A percentile compares a stretch with the other conserved stretches of the same genome.
phyloP scores from a whole-genome alignment of 1,140 invertebrate genomes.

The Elysia chlorotica region DNA sequence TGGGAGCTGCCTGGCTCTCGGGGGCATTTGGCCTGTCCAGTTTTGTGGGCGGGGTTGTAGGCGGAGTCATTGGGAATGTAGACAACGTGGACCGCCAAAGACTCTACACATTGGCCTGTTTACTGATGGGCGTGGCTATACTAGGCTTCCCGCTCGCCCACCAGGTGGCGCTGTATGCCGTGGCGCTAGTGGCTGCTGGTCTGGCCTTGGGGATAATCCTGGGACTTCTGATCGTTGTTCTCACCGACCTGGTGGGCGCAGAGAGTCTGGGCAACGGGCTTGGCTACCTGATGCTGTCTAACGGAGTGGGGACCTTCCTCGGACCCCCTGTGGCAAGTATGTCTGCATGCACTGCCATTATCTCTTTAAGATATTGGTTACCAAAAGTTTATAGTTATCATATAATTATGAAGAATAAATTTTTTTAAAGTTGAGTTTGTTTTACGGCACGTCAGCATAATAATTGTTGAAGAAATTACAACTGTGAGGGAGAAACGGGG shows the following conservation, averaged over 20 bases:
- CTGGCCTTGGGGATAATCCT: slow-evolving; percentile 45
- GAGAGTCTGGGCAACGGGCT: slow-evolving; percentile 41
- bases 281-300: slow-evolving; percentile 51
- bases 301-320: slow-evolving; percentile 47
- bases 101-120: slow-evolving; percentile 37
- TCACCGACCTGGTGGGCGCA: slow-evolving; percentile 43
- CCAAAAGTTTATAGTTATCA: no score
- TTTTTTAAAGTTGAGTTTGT: no score
- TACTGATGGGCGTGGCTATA: slow-evolving; percentile 31
- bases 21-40: slow-evolving; percentile 37
- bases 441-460: no score
- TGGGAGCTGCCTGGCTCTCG: slow-evolving; percentile 34
- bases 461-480: no score
- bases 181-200: slow-evolving; percentile 33
- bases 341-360: no score
- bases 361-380: no score
- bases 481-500: no score
- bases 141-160: slow-evolving; percentile 28
- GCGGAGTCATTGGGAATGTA: slow-evolving; percentile 44
- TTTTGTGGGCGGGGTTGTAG: slow-evolving; percentile 41
- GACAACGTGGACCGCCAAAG: slow-evolving; percentile 29
- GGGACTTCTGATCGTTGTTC: slow-evolving; percentile 45
- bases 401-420: no score
- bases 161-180: slow-evolving; percentile 24
- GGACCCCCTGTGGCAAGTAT: slow-evolving; percentile 53